Percentiles rank a stretch among this genome's conserved stretches.
Evolutionary conservation across 23 tunicate species (phyloP).

Genomic region (Oikopleura dioica): DNA sequence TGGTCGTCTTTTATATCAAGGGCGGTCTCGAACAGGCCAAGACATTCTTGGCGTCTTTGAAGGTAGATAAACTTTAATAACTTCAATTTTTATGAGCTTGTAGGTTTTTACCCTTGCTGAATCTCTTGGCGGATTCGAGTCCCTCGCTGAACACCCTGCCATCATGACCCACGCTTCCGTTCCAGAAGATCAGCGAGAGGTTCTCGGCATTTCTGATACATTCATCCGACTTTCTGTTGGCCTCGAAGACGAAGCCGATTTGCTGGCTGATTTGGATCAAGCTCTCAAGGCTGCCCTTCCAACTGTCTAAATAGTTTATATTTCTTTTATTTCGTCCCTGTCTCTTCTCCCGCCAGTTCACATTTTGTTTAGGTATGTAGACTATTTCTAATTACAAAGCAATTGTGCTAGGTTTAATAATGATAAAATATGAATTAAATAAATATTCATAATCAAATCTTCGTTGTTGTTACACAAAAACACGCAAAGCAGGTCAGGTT

Average conservation of each 20-base stretch:
- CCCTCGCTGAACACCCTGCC: conserved; percentile 94
- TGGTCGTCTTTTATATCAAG: conserved; percentile 73
- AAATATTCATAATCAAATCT: too few relatives aligned
- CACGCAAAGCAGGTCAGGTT: too few relatives aligned
- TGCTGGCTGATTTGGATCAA: conserved; percentile 52
- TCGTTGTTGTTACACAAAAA: too few relatives aligned
- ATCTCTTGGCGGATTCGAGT: conserved; percentile 84
- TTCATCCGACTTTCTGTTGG: conserved; percentile 85
- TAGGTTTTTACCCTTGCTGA: conserved; percentile 82
- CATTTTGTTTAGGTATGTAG: too few relatives aligned
- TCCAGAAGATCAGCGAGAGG: conserved; percentile 35
- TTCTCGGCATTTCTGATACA: conserved; percentile 60
- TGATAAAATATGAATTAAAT: too few relatives aligned
- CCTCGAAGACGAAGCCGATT: conserved; percentile 57
- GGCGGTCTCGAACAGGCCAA: conserved; percentile 34
- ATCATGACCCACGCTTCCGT: conserved; percentile 95
- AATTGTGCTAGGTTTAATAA: too few relatives aligned
- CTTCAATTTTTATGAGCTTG: too few relatives aligned
- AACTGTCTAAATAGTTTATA: too few relatives aligned
- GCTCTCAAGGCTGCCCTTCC: conserved; percentile 34
- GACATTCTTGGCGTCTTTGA: conserved; percentile 25
- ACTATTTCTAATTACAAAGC: too few relatives aligned
- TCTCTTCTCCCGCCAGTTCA: too few relatives aligned
- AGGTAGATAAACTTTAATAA: too few relatives aligned
- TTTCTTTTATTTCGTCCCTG: too few relatives aligned